Evolutionary conservation across 2,113 vertebrate species (phyloP), one percentile per base, ranked within the genome.

Genomic region (Hoplias malabaricus): DNA sequence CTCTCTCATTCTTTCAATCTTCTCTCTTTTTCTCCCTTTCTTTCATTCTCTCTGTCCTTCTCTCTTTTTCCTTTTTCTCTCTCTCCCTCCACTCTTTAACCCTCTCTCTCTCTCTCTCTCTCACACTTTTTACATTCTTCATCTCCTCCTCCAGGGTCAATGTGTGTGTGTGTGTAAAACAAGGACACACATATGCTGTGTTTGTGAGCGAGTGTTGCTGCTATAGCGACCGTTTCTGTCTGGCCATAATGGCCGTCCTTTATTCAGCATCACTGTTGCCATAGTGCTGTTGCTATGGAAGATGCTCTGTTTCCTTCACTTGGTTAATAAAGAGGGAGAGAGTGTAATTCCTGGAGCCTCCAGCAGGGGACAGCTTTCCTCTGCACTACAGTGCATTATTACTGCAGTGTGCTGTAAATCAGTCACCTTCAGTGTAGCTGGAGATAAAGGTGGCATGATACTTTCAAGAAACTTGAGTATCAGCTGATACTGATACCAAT

Each of bases 241-340:
- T 87, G 87, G 83, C 87, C 87, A 85, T 87, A 74, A 81, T 79
- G 69, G 73, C 57, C 71, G 42, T 82, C 73, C 84, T 85, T 80
- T 86, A 85, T 86, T 90, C 82, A 89, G 87, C 84, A 79, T 61
- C 78, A 86, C 88, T 87, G 92, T 93, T 93, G 91, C 91, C 90
- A 93, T 91, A 84, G 85, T 75, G 68, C 88, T 88, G 92, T 93
- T 93, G 92, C 92, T 92, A 93, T 90, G 92, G 89, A 86, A 87
- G 81, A 85, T 88, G 75, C 79, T 82, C 66, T 84, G 75, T 65
- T 70, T 25, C 53, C 66, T 65, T 48, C 48, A n/a, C 33, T 66
- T 38, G 75, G 56, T 31, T 56, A 53, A 43, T 25, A 77, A 68
- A 75, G 27, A 68, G 54, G 66, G 87, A 66, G 16, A 43, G 36